Evolutionary conservation across 1,140 invertebrate species (phyloP), one percentile per base, ranked within the genome.

Genomic region (Trichonephila inaurata): DNA sequence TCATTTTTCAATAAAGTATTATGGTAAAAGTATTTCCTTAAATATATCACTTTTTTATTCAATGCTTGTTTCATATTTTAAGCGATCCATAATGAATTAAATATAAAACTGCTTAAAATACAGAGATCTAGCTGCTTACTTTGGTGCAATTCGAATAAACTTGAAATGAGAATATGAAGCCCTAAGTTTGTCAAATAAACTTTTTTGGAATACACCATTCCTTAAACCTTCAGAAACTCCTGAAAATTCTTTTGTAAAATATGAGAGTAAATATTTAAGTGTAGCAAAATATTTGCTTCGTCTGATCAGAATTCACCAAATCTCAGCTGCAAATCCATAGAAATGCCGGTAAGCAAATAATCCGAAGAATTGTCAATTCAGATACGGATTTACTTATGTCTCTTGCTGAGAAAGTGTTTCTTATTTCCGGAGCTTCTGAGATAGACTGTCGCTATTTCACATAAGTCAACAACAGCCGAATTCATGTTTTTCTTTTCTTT

Each of bases 311-410:
- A 60, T 83, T 83, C 51, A 7, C 44, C 19, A 58, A 60, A 83
- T n/a, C 44, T 58, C 19, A 58, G 82, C 21, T 21, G 40, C 10
- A 83, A 83, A 83, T 83, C 82, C 44, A 12, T 83, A n/a, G 44
- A 83, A 83, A 83, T 60, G 44, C 82, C 18, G 58, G 82, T 60
- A 58, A 83, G 82, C 44, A 83, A 83, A 83, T 83, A 83, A 83
- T 83, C 44, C n/a, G 24, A 51, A n/a, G 82, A 51, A 83, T 24
- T 58, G 82, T 58, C 44, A 51, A 40, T 19, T 40, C 33, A n/a
- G 24, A 83, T 21, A 83, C 21, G 82, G 82, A 83, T 83, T 83
- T 83, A n/a, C 44, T 51, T 58, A 12, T 51, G 12, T 21, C 19
- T n/a, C 44, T 24, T 10, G 21, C 12, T 4, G 51, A 83, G 72